Evolutionary conservation across 1,140 invertebrate genomes (phyloP).

Genomic region (Aradophagus sp.): DNA sequence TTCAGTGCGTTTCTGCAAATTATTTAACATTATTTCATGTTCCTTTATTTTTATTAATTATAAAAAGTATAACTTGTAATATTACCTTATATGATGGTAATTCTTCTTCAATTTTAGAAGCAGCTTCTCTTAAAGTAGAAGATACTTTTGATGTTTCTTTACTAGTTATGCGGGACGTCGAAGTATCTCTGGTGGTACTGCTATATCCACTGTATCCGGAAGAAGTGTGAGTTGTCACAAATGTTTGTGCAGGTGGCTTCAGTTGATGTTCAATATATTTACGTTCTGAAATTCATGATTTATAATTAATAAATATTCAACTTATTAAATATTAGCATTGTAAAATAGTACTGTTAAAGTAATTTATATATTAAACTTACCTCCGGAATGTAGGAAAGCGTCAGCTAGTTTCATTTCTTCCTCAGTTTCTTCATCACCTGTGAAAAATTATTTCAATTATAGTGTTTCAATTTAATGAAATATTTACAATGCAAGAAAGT

Average conservation of each 20-base stretch:
- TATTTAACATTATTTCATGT: not conserved
- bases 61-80: too few species aligned
- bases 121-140: conserved; percentile 26
- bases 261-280: conserved; percentile 87
- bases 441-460: conserved; percentile 1
- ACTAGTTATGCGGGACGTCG: conserved; percentile 43
- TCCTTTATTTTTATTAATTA: too few species aligned
- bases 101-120: conserved; percentile 35
- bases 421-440: conserved; percentile 78
- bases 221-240: conserved; percentile 74
- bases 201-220: conserved; percentile 63
- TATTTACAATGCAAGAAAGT: too few species aligned
- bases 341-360: conserved; percentile 4
- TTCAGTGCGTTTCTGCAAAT: conserved; percentile 14
- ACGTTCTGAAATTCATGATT: conserved; percentile 77
- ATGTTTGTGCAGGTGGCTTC: conserved; percentile 83
- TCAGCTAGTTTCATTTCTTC: conserved; percentile 88
- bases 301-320: too few species aligned
- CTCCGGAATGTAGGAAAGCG: conserved; percentile 90
- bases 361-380: conserved; percentile 68
- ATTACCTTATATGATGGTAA: conserved; percentile 28
- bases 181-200: conserved; percentile 52
- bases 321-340: too few species aligned
- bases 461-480: too few species aligned
- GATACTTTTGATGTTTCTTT: conserved; percentile 21